Conservation (phyloP, 2,888 invertebrate species). For the Apocheima hispidaria region DNA sequence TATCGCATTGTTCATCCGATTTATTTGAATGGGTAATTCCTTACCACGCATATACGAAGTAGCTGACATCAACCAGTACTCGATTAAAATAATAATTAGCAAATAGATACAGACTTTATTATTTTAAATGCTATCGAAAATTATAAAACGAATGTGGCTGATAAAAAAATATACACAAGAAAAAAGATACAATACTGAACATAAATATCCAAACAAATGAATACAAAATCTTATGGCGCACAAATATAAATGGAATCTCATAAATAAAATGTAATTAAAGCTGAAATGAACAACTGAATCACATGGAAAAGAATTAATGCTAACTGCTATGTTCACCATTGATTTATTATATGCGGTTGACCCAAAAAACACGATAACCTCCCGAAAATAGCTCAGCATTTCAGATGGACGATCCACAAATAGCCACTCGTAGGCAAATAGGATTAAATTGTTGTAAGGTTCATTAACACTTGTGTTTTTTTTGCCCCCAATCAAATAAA, state of each 20-base stretch:
- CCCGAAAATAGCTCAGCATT: conserved; percentile 21
- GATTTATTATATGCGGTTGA: conserved; percentile 27
- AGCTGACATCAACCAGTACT: too few species aligned
- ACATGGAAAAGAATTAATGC: conserved; percentile 15
- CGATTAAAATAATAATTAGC: neutral
- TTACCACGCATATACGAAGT: too few species aligned
- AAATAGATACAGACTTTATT: too few species aligned
- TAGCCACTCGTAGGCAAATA: conserved; percentile 24
- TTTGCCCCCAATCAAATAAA: conserved; percentile 20
- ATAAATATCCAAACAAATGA: too few species aligned
- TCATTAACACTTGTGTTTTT: conserved; percentile 34
- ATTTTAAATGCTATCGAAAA: neutral
- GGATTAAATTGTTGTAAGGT: conserved; percentile 21
- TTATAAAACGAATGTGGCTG: too few species aligned
- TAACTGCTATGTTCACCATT: conserved; percentile 5
- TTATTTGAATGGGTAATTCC: too few species aligned
- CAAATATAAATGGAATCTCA: neutral
- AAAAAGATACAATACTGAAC: too few species aligned
- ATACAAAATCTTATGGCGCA: too few species aligned
- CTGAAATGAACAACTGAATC: neutral
- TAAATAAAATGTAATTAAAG: neutral
- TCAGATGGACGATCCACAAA: conserved; percentile 20
- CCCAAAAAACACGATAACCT: conserved; percentile 21
- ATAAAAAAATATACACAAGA: too few species aligned
- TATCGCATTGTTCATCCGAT: too few species aligned